A percentile compares a stretch with the other conserved stretches of the same genome.
Conservation (phyloP, 2,888 invertebrate species). For the Drosophila emarginata region DNA sequence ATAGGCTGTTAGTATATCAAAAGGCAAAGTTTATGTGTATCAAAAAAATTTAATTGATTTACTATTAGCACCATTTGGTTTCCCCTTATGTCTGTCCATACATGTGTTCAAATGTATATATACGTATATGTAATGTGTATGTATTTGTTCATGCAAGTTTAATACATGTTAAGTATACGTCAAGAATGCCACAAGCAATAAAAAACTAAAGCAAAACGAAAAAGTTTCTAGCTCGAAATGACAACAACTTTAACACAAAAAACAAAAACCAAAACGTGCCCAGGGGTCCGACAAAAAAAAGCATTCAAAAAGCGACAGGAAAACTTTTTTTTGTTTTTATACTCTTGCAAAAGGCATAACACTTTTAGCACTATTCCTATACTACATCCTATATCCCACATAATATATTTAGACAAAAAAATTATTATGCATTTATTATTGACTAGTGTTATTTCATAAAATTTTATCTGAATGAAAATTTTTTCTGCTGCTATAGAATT, state of each 20-base stretch:
- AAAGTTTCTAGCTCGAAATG: constrained; percentile 46
- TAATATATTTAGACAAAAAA: too few relatives aligned
- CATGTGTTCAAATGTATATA: constrained; percentile 2
- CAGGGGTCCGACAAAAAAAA: constrained; percentile 41
- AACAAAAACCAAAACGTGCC: constrained; percentile 58
- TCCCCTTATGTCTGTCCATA: constrained; percentile 16
- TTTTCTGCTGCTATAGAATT: too few relatives aligned
- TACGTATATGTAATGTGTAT: constrained; percentile 37
- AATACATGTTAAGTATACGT: constrained; percentile 48
- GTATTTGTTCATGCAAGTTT: constrained; percentile 28
- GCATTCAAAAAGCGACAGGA: not conserved
- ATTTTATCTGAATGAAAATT: too few relatives aligned
- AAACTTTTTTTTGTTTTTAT: constrained; percentile 7
- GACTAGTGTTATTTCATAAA: too few relatives aligned
- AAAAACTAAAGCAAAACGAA: constrained; percentile 38
- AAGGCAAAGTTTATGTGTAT: not conserved
- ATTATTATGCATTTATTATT: too few relatives aligned
- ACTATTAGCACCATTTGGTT: constrained; percentile 48
- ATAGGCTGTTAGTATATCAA: not conserved
- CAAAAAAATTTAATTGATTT: constrained; percentile 56
- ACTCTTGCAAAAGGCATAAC: not conserved
- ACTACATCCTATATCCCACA: too few relatives aligned
- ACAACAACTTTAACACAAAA: constrained; percentile 39
- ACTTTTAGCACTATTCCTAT: too few relatives aligned
- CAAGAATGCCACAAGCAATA: constrained; percentile 42